Evolutionary conservation across 1,140 invertebrate species (phyloP).

Genomic region (Calycopis cecrops): DNA sequence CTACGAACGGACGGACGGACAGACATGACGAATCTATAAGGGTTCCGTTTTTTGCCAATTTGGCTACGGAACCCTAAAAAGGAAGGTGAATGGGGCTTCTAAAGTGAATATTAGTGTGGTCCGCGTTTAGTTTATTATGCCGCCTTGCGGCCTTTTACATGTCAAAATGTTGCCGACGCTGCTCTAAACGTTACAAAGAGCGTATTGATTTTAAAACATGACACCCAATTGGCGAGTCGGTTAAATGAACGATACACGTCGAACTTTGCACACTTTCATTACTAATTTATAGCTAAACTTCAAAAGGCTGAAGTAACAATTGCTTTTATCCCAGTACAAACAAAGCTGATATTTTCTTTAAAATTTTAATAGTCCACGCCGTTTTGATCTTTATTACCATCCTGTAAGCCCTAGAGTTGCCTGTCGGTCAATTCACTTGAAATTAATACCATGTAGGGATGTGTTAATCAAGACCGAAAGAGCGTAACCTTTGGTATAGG

Average conservation of each 20-base stretch:
- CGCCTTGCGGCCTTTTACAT: too few relatives aligned
- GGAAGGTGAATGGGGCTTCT: too few relatives aligned
- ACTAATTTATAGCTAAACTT: slow-evolving; percentile 7
- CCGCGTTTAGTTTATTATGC: too few relatives aligned
- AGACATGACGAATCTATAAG: too few relatives aligned
- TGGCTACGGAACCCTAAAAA: too few relatives aligned
- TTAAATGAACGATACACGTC: background rate
- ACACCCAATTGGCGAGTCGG: background rate
- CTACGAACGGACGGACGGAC: too few relatives aligned
- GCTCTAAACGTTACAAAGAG: background rate
- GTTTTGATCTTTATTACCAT: background rate
- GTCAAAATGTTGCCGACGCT: too few relatives aligned
- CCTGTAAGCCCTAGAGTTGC: background rate
- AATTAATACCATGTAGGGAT: slow-evolving; percentile 5
- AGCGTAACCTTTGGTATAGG: background rate
- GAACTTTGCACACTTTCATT: background rate
- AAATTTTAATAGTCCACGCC: background rate
- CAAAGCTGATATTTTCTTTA: slow-evolving; percentile 4
- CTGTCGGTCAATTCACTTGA: background rate
- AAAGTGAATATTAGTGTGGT: too few relatives aligned
- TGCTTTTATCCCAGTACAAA: slow-evolving; percentile 5
- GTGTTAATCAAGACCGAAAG: background rate
- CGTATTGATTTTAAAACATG: background rate
- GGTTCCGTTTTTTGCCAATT: too few relatives aligned
- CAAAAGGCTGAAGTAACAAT: slow-evolving; percentile 8